A percentile compares a stretch with the other conserved stretches of the same genome.
Conservation (phyloP, 2,113 vertebrate species). For the Calypte anna region DNA sequence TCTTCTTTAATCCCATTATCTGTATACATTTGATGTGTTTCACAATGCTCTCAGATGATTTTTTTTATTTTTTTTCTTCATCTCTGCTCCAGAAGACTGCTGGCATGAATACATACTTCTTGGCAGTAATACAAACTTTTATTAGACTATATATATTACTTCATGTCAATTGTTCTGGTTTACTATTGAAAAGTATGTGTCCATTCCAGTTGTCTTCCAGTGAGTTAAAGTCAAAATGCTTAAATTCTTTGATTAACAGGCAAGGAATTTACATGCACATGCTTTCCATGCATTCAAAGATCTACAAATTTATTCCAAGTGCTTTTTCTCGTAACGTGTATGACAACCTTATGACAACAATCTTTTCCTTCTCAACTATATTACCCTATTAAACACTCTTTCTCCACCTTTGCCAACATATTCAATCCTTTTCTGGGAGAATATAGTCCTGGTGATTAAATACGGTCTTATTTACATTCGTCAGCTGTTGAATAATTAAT, state of each 20-base stretch:
- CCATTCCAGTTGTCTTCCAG: background rate
- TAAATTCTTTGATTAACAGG: background rate
- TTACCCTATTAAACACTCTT: background rate
- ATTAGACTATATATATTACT: slow-evolving; percentile 21
- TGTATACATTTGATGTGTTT: slow-evolving; percentile 46
- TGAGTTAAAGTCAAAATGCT: background rate
- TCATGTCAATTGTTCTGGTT: slow-evolving; percentile 27
- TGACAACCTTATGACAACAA: background rate
- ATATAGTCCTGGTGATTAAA: background rate
- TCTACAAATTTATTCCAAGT: background rate
- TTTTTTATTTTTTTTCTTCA: background rate
- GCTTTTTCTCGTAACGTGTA: background rate
- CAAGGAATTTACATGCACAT: background rate
- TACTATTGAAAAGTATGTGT: background rate
- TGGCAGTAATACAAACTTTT: slow-evolving; percentile 36
- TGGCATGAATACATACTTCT: slow-evolving; percentile 4
- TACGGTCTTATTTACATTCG: background rate
- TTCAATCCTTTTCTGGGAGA: background rate
- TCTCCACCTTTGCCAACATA: background rate
- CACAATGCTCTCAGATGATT: slow-evolving; percentile 1
- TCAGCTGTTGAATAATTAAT: background rate
- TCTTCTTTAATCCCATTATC: background rate
- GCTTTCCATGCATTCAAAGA: background rate
- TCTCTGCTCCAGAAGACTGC: background rate
- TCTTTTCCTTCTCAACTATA: background rate